phyloP scores from a whole-genome alignment of 1,140 invertebrate genomes.

The Papilio helenus region DNA sequence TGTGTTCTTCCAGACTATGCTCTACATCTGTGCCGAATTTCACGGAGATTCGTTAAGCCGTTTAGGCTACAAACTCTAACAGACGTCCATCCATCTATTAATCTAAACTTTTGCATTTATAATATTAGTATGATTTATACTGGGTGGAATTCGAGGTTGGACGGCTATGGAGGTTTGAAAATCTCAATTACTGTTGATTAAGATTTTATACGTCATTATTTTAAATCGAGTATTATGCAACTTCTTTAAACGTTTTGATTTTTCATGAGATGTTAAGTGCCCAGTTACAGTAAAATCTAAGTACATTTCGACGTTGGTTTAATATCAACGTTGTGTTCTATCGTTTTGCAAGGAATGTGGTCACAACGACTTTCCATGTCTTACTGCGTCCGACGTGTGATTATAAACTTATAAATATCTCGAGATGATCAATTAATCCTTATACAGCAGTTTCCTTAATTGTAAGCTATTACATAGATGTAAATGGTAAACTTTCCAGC shows the following conservation, averaged over 20 bases:
- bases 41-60: no score
- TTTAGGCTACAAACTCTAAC: no score
- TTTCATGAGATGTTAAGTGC: not conserved
- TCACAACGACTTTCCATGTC: constrained; percentile 60
- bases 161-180: not conserved
- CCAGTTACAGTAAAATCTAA: not conserved
- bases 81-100: no score
- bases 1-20: no score
- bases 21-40: no score
- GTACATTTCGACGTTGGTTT: not conserved
- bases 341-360: constrained; percentile 61
- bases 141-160: not conserved
- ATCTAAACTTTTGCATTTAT: no score
- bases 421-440: constrained; percentile 36
- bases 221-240: no score
- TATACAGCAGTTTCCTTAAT: constrained; percentile 23
- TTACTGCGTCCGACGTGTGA: constrained; percentile 20
- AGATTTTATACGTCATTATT: not conserved
- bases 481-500: constrained; percentile 31
- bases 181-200: no score
- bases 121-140: no score
- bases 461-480: constrained; percentile 10
- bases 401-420: constrained; percentile 36
- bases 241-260: not conserved
- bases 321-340: constrained; percentile 47